phyloP scores from a whole-genome alignment of 2,113 vertebrate genomes.

The Gopherus evgoodei region DNA sequence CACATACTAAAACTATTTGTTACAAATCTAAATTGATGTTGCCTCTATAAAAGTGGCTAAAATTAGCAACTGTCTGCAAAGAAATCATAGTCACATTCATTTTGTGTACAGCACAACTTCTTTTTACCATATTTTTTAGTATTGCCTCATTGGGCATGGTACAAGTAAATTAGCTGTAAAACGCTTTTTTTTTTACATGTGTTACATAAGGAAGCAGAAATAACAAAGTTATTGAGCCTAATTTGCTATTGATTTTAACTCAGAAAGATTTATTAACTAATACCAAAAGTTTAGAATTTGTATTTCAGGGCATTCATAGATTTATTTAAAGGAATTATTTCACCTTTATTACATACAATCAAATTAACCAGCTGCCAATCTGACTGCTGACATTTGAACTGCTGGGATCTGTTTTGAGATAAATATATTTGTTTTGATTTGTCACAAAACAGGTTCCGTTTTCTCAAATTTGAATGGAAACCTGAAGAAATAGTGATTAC shows the following conservation, averaged over 20 bases:
- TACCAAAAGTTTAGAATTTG: conserved; percentile 42
- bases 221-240: conserved; percentile 59
- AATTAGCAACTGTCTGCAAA: background rate
- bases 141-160: conserved; percentile 28
- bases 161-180: conserved; percentile 38
- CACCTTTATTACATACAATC: conserved; percentile 34
- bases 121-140: conserved; percentile 25
- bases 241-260: conserved; percentile 62
- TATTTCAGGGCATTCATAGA: conserved; percentile 43
- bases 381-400: background rate
- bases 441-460: background rate
- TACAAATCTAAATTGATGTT: background rate
- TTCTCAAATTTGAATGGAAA: background rate
- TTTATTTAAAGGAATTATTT: conserved; percentile 56
- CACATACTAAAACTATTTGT: background rate
- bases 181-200: background rate
- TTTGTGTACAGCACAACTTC: conserved; percentile 9
- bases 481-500: background rate
- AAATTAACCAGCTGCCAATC: conserved; percentile 20
- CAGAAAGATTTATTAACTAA: conserved; percentile 66
- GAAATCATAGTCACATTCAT: conserved; percentile 6
- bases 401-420: background rate
- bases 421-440: conserved; percentile 1
- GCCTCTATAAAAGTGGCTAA: background rate
- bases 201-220: background rate